Conservation (phyloP, 2,888 invertebrate species). For the Asteroscopus sphinx region DNA sequence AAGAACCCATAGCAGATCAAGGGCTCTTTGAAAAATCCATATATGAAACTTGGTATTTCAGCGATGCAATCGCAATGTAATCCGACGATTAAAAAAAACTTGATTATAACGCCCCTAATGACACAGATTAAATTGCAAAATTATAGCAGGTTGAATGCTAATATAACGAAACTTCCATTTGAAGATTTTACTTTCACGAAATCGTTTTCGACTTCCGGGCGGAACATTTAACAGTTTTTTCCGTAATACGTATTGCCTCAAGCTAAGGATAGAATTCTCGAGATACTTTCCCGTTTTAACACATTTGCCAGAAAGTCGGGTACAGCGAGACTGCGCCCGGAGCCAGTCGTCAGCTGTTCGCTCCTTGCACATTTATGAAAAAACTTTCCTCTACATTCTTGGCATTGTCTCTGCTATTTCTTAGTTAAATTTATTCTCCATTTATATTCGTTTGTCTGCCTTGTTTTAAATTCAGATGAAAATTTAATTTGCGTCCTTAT, state of each 20-base stretch:
- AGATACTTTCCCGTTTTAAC: constrained; percentile 85
- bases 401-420: constrained; percentile 77
- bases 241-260: constrained; percentile 71
- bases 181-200: constrained; percentile 39
- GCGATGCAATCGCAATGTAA: too few relatives aligned
- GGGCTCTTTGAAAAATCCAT: too few relatives aligned
- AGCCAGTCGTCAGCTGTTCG: constrained; percentile 86
- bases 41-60: too few relatives aligned
- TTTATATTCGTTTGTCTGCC: constrained; percentile 33
- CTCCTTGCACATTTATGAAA: constrained; percentile 87
- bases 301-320: constrained; percentile 84
- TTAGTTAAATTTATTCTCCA: constrained; percentile 56
- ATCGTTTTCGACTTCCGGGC: constrained; percentile 43
- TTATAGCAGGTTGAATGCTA: constrained; percentile 11
- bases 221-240: constrained; percentile 65
- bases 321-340: constrained; percentile 76
- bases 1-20: too few relatives aligned
- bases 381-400: constrained; percentile 84
- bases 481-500: constrained; percentile 8
- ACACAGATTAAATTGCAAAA: too few relatives aligned
- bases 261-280: constrained; percentile 81
- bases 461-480: constrained; percentile 31
- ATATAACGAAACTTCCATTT: constrained; percentile 32
- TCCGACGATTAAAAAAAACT: too few relatives aligned
- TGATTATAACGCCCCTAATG: too few relatives aligned